Evolutionary conservation across 2,888 invertebrate species (phyloP), one percentile per base, ranked within the genome.

Genomic region (Thera britannica): DNA sequence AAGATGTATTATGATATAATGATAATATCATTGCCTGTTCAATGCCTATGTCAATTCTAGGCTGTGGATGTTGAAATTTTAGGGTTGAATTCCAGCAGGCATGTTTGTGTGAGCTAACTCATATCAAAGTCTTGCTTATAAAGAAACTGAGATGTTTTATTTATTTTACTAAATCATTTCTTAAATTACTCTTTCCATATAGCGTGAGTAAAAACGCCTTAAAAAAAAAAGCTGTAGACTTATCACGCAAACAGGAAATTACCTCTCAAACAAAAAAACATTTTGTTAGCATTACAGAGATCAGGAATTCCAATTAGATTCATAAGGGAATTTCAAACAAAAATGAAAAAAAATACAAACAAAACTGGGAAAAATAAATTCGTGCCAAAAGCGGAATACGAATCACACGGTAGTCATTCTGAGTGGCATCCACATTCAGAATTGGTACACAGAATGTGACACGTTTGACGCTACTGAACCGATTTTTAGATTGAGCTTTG

Each of bases 221-320:
- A 35, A 54, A 54, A 35, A n/a, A 36, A 1, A 36, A 36, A 56
- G 35, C 58, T n/a, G 5, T 8, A 2, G n/a, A 49, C 59, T n/a
- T 49, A 49, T 58, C 46, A 35, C 35, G 46, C 8, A 9, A 5
- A 55, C 62, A 62, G 62, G 56, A 64, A 64, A 64, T 64, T 58
- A 58, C 8, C 7, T 44, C 46, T 36, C 41, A 35, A 1, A 12
- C 34, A 64, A 67, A 12, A 59, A 60, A 66, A 63, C 48, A 63
- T 56, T 55, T 67, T 64, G 41, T 66, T 66, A 62, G 64, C 54
- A 59, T 65, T 52, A 11, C 9, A 65, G 57, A 36, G 58, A 67
- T 56, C 57, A 67, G 58, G 55, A 70, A 68, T 67, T 67, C 58
- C 68, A 69, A 68, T 72, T 67, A 68, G 54, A 54, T 52, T 60